phyloP scores from a whole-genome alignment of 2,888 invertebrate species.

The Matsumyia berberina region DNA sequence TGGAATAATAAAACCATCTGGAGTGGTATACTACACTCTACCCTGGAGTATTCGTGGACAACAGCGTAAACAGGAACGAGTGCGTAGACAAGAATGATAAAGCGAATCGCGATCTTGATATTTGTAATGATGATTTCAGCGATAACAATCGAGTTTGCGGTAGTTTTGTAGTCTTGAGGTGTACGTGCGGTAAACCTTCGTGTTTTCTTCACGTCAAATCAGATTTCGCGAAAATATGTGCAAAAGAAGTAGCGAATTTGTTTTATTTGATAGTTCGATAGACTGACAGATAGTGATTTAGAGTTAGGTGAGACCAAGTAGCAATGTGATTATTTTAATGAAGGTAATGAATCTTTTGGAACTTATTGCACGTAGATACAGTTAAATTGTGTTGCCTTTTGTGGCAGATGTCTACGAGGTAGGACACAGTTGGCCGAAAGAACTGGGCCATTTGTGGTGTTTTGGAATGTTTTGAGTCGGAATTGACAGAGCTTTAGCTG shows the following conservation, averaged over 20 bases:
- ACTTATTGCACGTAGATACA: too few relatives aligned
- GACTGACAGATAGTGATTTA: slow-evolving; percentile 35
- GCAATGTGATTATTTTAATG: slow-evolving; percentile 2
- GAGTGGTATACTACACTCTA: slow-evolving; percentile 2
- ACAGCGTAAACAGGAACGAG: slow-evolving; percentile 53
- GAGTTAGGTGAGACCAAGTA: slow-evolving; percentile 18
- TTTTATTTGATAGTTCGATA: not conserved
- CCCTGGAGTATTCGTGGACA: slow-evolving; percentile 7
- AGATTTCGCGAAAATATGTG: slow-evolving; percentile 31
- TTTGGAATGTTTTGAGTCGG: too few relatives aligned
- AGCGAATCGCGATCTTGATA: slow-evolving; percentile 56
- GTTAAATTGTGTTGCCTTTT: too few relatives aligned
- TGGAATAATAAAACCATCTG: slow-evolving; percentile 58
- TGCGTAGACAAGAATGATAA: slow-evolving; percentile 70
- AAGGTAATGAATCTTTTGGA: not conserved
- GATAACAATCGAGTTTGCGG: slow-evolving; percentile 67
- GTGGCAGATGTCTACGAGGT: too few relatives aligned
- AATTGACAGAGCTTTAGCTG: too few relatives aligned
- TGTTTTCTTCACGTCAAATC: slow-evolving; percentile 23
- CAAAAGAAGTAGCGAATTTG: slow-evolving; percentile 4
- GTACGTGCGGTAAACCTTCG: slow-evolving; percentile 41
- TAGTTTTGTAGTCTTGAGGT: slow-evolving; percentile 60
- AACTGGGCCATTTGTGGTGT: too few relatives aligned
- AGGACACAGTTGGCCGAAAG: too few relatives aligned
- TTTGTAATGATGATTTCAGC: slow-evolving; percentile 54